Conservation (phyloP, 1,140 invertebrate species). For the Leptinotarsa defecta region DNA sequence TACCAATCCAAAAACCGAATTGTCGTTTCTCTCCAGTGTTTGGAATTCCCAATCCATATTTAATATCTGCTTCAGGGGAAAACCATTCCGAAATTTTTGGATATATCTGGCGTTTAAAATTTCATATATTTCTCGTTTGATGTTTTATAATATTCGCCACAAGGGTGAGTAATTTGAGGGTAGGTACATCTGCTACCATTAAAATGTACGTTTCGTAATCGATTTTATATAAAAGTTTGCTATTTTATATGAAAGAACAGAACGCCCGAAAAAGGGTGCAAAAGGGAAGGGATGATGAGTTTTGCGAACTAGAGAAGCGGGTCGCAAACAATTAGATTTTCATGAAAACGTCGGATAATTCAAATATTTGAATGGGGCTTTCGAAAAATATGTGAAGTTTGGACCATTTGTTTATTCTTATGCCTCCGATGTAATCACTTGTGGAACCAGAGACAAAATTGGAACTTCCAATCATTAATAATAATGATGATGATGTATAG, state of each 20-base stretch:
- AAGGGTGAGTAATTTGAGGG: constrained; percentile 5
- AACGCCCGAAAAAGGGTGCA: constrained; percentile 41
- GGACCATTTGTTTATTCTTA: too few relatives aligned
- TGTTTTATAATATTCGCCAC: constrained; percentile 4
- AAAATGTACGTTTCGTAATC: constrained; percentile 45
- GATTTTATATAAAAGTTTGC: constrained; percentile 47
- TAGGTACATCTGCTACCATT: constrained; percentile 35
- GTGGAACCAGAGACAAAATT: too few relatives aligned
- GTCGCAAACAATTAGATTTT: constrained; percentile 30
- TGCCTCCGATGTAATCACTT: too few relatives aligned
- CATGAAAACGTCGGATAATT: constrained; percentile 20
- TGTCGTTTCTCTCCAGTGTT: too few relatives aligned
- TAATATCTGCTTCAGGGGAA: background rate
- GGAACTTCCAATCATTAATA: background rate
- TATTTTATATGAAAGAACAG: constrained; percentile 31
- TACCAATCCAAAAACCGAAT: too few relatives aligned
- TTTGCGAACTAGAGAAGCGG: constrained; percentile 36
- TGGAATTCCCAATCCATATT: too few relatives aligned
- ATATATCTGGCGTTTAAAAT: constrained; percentile 8
- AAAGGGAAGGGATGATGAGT: constrained; percentile 44
- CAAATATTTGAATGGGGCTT: constrained; percentile 11
- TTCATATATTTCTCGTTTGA: constrained; percentile 12
- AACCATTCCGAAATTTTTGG: constrained; percentile 8
- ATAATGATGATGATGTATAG: background rate
- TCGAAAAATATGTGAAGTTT: too few relatives aligned